Conservation (phyloP, 2,113 vertebrate genomes). For the Scomber colias region DNA sequence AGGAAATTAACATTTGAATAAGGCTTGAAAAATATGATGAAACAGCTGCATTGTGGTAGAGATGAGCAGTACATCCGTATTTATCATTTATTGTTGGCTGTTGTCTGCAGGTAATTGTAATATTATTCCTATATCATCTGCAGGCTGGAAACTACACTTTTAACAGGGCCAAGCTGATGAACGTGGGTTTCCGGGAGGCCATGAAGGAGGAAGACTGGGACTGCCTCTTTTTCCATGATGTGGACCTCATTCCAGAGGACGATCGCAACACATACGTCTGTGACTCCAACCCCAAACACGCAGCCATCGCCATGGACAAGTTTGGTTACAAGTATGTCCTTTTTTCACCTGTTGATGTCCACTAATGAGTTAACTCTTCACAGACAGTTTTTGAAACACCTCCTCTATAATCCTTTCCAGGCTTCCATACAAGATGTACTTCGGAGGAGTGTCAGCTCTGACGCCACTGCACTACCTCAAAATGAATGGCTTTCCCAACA, state of each 20-base stretch:
- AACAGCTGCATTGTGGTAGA: neutral
- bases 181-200: conserved; percentile 88
- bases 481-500: conserved; percentile 89
- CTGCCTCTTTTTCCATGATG: conserved; percentile 89
- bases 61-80: neutral
- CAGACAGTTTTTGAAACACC: neutral
- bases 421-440: conserved; percentile 86
- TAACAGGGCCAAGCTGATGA: conserved; percentile 87
- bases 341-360: neutral
- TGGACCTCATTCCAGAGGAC: conserved; percentile 89
- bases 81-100: neutral
- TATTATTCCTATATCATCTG: too few relatives aligned
- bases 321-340: conserved; percentile 88
- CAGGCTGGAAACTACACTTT: conserved; percentile 87
- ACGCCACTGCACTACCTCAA: conserved; percentile 86
- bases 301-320: conserved; percentile 89
- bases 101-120: too few relatives aligned
- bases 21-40: neutral
- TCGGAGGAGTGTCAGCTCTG: conserved; percentile 88
- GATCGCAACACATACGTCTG: conserved; percentile 87
- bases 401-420: conserved; percentile 60
- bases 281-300: conserved; percentile 85
- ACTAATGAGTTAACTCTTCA: neutral
- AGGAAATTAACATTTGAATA: neutral
- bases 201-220: conserved; percentile 89